Evolutionary conservation across 2,888 invertebrate species (phyloP).

Genomic region (Coleophora flavipennella): DNA sequence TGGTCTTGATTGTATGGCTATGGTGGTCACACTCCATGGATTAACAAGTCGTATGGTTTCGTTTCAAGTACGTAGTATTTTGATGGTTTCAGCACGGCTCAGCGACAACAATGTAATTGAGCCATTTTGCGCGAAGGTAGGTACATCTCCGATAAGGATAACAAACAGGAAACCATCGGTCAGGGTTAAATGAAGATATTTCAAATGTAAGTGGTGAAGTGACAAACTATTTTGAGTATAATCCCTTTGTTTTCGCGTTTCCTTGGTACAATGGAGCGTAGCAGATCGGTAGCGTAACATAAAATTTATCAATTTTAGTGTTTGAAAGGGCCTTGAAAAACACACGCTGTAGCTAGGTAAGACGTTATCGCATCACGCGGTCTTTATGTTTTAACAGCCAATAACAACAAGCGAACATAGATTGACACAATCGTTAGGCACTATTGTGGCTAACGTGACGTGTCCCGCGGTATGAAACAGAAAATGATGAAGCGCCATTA

Average conservation of each 20-base stretch:
- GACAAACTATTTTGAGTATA: background rate
- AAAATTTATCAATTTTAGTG: no score
- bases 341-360: constrained; percentile 11
- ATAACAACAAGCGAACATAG: constrained; percentile 14
- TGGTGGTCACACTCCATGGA: no score
- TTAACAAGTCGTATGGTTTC: constrained; percentile 47
- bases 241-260: background rate
- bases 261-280: background rate
- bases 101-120: constrained; percentile 65
- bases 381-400: constrained; percentile 22
- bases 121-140: constrained; percentile 46
- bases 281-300: no score
- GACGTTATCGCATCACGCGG: constrained; percentile 22
- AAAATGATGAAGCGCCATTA: constrained; percentile 39
- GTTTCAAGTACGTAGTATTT: no score
- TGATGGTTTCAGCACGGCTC: constrained; percentile 48
- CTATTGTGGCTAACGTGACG: constrained; percentile 30
- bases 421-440: constrained; percentile 20
- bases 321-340: background rate
- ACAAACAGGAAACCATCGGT: constrained; percentile 42
- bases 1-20: no score
- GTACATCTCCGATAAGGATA: constrained; percentile 57
- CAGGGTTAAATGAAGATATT: constrained; percentile 15
- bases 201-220: constrained; percentile 2
- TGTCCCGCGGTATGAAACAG: constrained; percentile 37